phyloP scores from a whole-genome alignment of 2,888 invertebrate genomes.

The Osedax frankpressi region DNA sequence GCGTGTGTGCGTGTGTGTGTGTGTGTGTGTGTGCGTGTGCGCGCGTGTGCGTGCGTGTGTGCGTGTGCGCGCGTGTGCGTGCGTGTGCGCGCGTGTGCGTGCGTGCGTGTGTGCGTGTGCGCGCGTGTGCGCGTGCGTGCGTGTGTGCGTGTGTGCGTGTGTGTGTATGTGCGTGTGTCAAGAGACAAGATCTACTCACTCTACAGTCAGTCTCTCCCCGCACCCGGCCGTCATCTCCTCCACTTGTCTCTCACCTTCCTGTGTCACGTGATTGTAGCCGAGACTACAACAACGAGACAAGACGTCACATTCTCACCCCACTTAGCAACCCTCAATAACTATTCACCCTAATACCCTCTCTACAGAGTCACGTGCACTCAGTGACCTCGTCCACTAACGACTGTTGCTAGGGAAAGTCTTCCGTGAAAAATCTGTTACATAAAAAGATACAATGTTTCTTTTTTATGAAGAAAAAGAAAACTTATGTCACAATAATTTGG shows the following conservation, averaged over 20 bases:
- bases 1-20: neutral
- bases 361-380: neutral
- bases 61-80: neutral
- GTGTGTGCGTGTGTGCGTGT: neutral
- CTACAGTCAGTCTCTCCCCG: neutral
- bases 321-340: neutral
- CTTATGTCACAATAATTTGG: neutral
- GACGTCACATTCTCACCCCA: neutral
- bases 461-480: neutral
- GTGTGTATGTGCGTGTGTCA: neutral
- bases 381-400: neutral
- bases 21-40: neutral
- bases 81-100: neutral
- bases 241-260: neutral
- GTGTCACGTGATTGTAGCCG: neutral
- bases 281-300: conserved; percentile 1
- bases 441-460: neutral
- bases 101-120: neutral
- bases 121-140: neutral
- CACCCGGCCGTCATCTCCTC: neutral
- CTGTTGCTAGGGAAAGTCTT: conserved; percentile 1
- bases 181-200: neutral
- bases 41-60: neutral
- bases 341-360: neutral
- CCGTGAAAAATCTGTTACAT: conserved; percentile 2